Base-by-base conservation (phyloP, 2,888 invertebrate species). In the Limenitis arthemis region DNA sequence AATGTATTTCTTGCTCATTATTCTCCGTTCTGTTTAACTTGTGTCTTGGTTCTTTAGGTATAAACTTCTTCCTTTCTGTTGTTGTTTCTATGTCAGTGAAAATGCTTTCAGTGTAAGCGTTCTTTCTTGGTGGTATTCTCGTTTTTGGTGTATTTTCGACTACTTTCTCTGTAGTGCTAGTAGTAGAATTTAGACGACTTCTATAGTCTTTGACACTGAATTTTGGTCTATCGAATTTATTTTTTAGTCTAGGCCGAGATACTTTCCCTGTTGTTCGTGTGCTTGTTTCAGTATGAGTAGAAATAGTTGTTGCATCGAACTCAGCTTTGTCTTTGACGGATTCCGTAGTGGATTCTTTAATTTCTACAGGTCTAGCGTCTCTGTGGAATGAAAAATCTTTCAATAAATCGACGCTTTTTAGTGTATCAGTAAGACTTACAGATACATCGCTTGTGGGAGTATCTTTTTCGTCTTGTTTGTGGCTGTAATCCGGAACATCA, bases 181-280 rank as follows among this genome's bases (percentile, higher is more conserved):
- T 87, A 0, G 89, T 88, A 0, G 88, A 87, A 62, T 88, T 90
- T 46, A 92, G 71, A 55, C 91, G 82, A 61, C 88, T 91, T 66
- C 90, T 89, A 69, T 93, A 93, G 59, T 93, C 93, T 73, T 93
- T 93, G 5, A 93, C 90, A 67, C 93, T 94, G 70, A 93, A 93
- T 59, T 91, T 83, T 1, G 93, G 93, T 47, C 93, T 80, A 46
- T 90, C 91, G 56, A 85, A 89, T 70, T 89, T 91, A 62, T 80
- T 88, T 55, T 83, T 87, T 34, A 72, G 69, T 68, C 77, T 77
- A 8, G 79, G 81, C 47, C 82, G 70, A 52, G 72, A 74, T 43
- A 71, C 58, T 66, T 75, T 77, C 5, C 68, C 68, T 11, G 69
- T 64, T 42, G 67, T 68, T 48, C 71, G 69, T 32, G 75, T 66